These are phyloP conservation scores for Oxystoma pomonae DNA, from an alignment of 2,888 invertebrate species.

Conservation along the genomic window DNA sequence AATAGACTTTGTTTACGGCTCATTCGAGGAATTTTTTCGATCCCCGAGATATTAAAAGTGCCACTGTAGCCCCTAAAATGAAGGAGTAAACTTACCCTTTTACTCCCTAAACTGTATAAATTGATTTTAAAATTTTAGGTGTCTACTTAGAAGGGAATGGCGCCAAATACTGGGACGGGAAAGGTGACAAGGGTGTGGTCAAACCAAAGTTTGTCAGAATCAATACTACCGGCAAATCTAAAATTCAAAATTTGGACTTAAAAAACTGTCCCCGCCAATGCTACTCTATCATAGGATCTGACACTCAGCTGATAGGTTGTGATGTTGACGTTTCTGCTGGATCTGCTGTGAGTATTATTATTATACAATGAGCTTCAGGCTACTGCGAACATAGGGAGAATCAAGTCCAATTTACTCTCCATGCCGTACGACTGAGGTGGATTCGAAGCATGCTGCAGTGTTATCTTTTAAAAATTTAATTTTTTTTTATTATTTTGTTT, in stretches of 20 bases:
- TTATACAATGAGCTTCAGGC: too few species aligned
- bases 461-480: too few species aligned
- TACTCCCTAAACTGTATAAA: too few species aligned
- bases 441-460: too few species aligned
- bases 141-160: slow-evolving; percentile 25
- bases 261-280: slow-evolving; percentile 27
- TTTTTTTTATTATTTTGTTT: too few species aligned
- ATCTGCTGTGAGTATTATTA: slow-evolving; percentile 3
- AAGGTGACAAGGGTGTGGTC: slow-evolving; percentile 18
- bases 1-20: too few species aligned
- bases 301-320: slow-evolving; percentile 19
- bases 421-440: too few species aligned
- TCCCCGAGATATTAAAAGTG: too few species aligned
- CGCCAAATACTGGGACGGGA: slow-evolving; percentile 27
- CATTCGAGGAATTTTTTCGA: too few species aligned
- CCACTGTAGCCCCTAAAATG: too few species aligned
- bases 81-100: neutral
- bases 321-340: slow-evolving; percentile 26
- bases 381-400: too few species aligned
- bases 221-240: slow-evolving; percentile 21
- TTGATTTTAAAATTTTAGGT: slow-evolving; percentile 3
- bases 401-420: too few species aligned
- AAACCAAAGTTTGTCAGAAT: slow-evolving; percentile 29
- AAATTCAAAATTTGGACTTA: slow-evolving; percentile 20
- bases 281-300: slow-evolving; percentile 20